phyloP scores from a whole-genome alignment of 2,797 vertebrate species.

The Aldrovandia affinis region DNA sequence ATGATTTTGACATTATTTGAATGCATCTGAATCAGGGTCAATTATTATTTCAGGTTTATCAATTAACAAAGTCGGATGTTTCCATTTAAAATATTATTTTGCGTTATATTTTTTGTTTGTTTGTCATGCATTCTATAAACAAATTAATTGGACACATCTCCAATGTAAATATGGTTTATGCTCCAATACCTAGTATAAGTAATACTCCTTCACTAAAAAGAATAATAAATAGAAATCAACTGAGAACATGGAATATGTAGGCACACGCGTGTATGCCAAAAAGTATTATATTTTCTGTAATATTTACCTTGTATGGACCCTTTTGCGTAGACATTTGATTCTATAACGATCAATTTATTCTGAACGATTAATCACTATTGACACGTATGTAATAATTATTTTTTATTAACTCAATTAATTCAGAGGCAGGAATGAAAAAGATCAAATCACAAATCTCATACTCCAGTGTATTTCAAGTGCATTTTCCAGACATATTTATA shows the following conservation, averaged over 20 bases:
- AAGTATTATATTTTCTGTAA: too few species aligned
- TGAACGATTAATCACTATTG: slow-evolving; percentile 66
- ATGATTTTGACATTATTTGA: too few species aligned
- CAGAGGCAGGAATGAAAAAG: slow-evolving; percentile 84
- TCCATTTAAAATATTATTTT: slow-evolving; percentile 1
- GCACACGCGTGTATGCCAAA: too few species aligned
- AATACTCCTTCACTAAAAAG: not conserved
- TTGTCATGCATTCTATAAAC: not conserved
- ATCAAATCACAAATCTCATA: slow-evolving; percentile 95
- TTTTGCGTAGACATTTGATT: too few species aligned
- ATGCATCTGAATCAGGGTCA: too few species aligned
- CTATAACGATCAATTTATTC: not conserved
- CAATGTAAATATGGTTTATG: not conserved
- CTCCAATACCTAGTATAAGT: too few species aligned
- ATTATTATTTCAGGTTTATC: not conserved
- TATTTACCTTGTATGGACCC: too few species aligned
- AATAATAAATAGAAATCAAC: too few species aligned
- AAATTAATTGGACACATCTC: not conserved
- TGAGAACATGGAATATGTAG: too few species aligned
- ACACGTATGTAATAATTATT: slow-evolving; percentile 85
- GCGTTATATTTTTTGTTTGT: too few species aligned
- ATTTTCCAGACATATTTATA: slow-evolving; percentile 89
- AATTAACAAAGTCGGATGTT: not conserved
- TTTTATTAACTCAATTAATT: slow-evolving; percentile 98
- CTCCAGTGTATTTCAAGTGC: slow-evolving; percentile 99